Evolutionary conservation across 2,797 vertebrate genomes (phyloP).

Genomic region (Hylomyscus alleni): DNA sequence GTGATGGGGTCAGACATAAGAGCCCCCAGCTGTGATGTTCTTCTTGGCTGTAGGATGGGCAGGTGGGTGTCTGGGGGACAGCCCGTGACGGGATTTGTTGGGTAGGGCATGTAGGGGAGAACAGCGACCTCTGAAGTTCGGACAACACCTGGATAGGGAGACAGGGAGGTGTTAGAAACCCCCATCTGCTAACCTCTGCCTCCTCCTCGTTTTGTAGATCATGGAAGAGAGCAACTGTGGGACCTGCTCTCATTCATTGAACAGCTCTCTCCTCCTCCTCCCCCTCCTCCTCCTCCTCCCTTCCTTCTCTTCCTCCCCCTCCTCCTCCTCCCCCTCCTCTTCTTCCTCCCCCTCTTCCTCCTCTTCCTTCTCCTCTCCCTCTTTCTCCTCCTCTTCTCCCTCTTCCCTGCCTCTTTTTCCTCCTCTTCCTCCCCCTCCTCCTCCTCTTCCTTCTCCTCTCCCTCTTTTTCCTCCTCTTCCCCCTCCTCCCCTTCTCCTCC

Average conservation of each 20-base stretch:
- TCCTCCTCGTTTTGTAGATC: background rate
- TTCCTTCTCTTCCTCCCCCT: rapidly evolving
- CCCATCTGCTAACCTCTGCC: background rate
- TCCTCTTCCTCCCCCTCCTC: background rate
- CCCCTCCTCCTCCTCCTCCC: too few species aligned
- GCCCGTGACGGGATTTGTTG: conserved; percentile 87
- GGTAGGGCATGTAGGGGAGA: conserved; percentile 93
- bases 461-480: background rate
- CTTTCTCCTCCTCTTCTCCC: too few species aligned
- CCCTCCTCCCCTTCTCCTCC: rapidly evolving
- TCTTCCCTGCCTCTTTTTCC: too few species aligned
- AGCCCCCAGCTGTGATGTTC: conserved; percentile 89
- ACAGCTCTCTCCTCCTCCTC: background rate
- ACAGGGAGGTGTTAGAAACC: background rate
- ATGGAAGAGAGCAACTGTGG: background rate
- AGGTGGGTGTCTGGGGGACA: conserved; percentile 87
- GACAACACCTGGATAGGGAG: conserved; percentile 86
- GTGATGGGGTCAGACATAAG: conserved; percentile 93
- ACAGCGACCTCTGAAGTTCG: conserved; percentile 90
- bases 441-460: too few species aligned
- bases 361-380: too few species aligned
- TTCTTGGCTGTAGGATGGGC: conserved; percentile 88
- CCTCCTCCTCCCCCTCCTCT: too few species aligned
- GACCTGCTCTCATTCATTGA: background rate
- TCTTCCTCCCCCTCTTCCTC: background rate